A percentile compares a stretch with the other conserved stretches of the same genome.
Evolutionary conservation across 30 jellyfish, hydroid and myxozoan genomes (phyloP).

Genomic region (Hydractinia symbiolongicarpus): DNA sequence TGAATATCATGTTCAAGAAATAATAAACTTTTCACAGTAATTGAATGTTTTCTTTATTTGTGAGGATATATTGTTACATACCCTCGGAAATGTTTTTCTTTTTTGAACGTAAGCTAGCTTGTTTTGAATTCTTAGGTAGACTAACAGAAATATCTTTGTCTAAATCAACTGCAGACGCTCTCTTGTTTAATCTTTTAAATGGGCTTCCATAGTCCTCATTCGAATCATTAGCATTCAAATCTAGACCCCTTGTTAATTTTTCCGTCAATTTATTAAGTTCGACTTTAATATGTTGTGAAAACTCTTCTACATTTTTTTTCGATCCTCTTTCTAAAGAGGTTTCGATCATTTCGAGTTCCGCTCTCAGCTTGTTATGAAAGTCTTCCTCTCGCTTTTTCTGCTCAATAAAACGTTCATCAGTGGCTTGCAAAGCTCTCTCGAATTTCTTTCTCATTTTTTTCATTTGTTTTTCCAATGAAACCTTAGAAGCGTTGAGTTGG

Average conservation of each 20-base stretch:
- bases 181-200: slow-evolving; percentile 9
- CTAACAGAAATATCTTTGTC: slow-evolving; percentile 33
- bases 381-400: slow-evolving; percentile 30
- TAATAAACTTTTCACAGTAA: too few species aligned
- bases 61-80: too few species aligned
- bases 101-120: too few species aligned
- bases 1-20: too few species aligned
- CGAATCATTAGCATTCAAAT: not conserved
- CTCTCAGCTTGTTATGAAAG: slow-evolving; percentile 20
- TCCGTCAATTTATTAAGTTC: slow-evolving; percentile 31
- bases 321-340: slow-evolving; percentile 27
- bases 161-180: slow-evolving; percentile 32
- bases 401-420: slow-evolving; percentile 40
- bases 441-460: slow-evolving; percentile 30
- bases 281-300: slow-evolving; percentile 24
- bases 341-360: slow-evolving; percentile 35
- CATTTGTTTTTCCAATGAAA: slow-evolving; percentile 34
- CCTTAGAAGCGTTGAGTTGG: slow-evolving; percentile 26
- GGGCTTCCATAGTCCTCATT: not conserved
- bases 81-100: too few species aligned
- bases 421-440: slow-evolving; percentile 23
- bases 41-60: too few species aligned
- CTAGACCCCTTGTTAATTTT: slow-evolving; percentile 18
- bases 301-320: slow-evolving; percentile 35
- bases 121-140: not conserved